Conservation (phyloP, 2,113 vertebrate genomes). For the Maylandia zebra region DNA sequence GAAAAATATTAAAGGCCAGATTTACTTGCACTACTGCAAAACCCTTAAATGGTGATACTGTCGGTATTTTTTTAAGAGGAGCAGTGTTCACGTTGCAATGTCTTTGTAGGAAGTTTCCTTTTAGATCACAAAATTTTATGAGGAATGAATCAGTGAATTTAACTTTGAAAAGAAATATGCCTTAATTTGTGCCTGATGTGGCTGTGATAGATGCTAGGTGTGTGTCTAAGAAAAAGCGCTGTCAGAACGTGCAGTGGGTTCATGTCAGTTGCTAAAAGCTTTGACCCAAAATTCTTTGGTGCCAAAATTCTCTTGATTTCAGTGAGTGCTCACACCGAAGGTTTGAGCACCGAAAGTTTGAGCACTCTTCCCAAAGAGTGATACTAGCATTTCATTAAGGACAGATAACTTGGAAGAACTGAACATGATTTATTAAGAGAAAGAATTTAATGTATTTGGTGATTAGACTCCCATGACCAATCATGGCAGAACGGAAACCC, state of each 20-base stretch:
- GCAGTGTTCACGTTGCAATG: background rate
- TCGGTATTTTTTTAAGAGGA: background rate
- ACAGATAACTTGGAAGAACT: background rate
- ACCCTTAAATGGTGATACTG: background rate
- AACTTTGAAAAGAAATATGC: background rate
- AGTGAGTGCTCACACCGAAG: rapidly evolving
- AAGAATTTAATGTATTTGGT: background rate
- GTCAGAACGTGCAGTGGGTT: background rate
- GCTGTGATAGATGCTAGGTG: background rate
- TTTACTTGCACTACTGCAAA: background rate
- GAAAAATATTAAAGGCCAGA: background rate
- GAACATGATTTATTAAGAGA: background rate
- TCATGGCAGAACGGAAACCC: background rate
- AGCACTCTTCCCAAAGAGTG: background rate
- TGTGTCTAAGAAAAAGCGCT: background rate
- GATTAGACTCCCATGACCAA: background rate
- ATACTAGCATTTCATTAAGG: background rate
- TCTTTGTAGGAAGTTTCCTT: background rate
- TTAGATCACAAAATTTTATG: background rate
- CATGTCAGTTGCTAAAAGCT: background rate
- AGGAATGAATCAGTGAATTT: background rate
- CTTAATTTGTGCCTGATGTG: background rate
- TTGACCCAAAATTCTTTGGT: too few relatives aligned
- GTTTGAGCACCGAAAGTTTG: background rate
- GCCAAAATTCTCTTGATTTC: background rate